Conservation (phyloP, 2,797 vertebrate species). For the Microctenopoma stevenorrisi region DNA sequence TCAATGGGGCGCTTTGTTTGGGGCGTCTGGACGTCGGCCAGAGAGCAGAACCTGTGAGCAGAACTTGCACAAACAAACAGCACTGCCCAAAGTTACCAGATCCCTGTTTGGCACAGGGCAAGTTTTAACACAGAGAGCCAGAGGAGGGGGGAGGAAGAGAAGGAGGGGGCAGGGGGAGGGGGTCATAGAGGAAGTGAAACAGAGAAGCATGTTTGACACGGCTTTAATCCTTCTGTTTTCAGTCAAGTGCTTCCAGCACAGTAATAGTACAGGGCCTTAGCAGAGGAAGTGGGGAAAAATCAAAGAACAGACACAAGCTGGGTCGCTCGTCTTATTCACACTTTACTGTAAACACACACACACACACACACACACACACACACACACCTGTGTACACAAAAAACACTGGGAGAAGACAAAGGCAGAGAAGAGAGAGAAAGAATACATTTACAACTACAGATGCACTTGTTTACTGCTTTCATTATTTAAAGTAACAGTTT, state of each 20-base stretch:
- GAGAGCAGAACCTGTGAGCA: slow-evolving; percentile 71
- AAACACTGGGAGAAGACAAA: slow-evolving; percentile 35
- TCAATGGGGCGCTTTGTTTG: slow-evolving; percentile 78
- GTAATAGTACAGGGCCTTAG: slow-evolving; percentile 68
- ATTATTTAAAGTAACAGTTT: not conserved
- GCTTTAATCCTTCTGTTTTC: slow-evolving; percentile 80
- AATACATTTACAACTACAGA: not conserved
- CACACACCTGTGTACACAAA: slow-evolving; percentile 70
- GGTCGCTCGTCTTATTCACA: slow-evolving; percentile 65
- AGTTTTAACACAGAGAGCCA: slow-evolving; percentile 73
- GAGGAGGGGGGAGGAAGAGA: slow-evolving; percentile 18
- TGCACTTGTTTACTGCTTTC: not conserved
- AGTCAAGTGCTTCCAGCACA: slow-evolving; percentile 70
- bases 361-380: slow-evolving; percentile 24
- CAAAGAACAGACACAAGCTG: slow-evolving; percentile 58
- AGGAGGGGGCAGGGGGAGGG: not conserved
- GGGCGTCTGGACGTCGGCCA: slow-evolving; percentile 73
- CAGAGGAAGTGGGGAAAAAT: slow-evolving; percentile 66
- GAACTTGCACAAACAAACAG: slow-evolving; percentile 74
- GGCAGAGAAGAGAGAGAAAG: not conserved
- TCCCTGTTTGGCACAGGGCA: slow-evolving; percentile 70
- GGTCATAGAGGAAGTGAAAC: slow-evolving; percentile 73
- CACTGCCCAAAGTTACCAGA: slow-evolving; percentile 73
- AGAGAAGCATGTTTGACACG: slow-evolving; percentile 82
- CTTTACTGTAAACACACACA: slow-evolving; percentile 71